Base-by-base conservation (phyloP, 2,113 vertebrate species). In the Cacatua alba region DNA sequence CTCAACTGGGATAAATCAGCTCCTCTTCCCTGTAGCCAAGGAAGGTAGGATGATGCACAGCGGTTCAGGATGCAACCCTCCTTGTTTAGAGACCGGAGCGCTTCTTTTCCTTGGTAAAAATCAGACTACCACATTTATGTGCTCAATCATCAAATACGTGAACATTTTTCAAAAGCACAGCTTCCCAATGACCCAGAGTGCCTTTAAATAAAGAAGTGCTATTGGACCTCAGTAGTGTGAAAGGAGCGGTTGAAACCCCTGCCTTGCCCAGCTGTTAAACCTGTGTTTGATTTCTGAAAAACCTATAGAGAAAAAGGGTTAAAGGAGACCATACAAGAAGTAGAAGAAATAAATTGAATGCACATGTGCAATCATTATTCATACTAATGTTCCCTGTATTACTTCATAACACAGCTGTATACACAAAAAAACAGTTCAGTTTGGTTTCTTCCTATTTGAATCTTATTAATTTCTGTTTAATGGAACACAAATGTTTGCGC, bases 321-420 rank as follows among this genome's bases (percentile, higher is more conserved):
- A 96, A 97, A 93, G 94, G 75, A 96, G 81, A 96, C 88, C 46
- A 44, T 90, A 81, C 94, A 97, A 96, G 92, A 97, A 97, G 93
- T 94, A 96, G 97, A 97, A 97, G 90, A 97, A 98, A 97, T 96
- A 98, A 97, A 98, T 96, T 97, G 97, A 97, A 97, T 90, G 94
- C 97, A 98, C 91, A 97, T 96, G 98, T 97, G 90, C 76, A 96
- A 96, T 96, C 94, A 97, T 98, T 98, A 98, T 98, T 98, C 97
- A 96, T 97, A 88, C 80, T 95, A 92, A 90, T 67, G 49, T 95
- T 97, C 94, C 94, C 94, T 77, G 84, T 95, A 97, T 97, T 97
- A 97, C 97, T 97, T 97, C 96, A 97, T 97, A 97, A 96, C 96
- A 96, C 98, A 98, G 97, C 98, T 98, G 97, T 97, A 97, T 94